These are phyloP conservation scores for Aphrophora alni DNA, from an alignment of 2,888 invertebrate species.

Conservation along the genomic window DNA sequence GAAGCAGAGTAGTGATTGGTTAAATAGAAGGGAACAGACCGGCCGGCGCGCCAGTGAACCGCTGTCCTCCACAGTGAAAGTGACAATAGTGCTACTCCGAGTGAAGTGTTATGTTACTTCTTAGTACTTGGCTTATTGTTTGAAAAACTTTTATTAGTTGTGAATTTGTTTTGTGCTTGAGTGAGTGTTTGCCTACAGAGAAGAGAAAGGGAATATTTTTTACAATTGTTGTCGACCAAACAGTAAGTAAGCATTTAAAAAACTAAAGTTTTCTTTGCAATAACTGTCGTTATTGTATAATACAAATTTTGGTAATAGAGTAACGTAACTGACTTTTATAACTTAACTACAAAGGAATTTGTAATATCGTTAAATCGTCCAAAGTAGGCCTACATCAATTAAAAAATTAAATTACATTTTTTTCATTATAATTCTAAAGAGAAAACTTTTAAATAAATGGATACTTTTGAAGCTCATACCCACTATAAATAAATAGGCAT, in stretches of 20 bases:
- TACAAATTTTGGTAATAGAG: no score
- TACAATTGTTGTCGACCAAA: background rate
- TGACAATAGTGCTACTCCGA: background rate
- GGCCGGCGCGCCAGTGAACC: conserved; percentile 18
- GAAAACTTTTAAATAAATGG: no score
- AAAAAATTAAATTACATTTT: no score
- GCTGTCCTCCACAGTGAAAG: background rate
- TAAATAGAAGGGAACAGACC: conserved; percentile 20
- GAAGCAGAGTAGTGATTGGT: conserved; percentile 25
- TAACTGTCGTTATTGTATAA: no score
- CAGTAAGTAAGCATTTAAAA: background rate
- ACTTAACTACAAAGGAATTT: no score
- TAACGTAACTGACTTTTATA: no score
- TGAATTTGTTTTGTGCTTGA: background rate
- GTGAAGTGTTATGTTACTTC: background rate
- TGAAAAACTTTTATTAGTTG: background rate
- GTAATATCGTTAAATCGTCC: no score
- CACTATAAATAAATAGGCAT: no score
- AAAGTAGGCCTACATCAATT: no score
- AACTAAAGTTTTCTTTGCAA: no score
- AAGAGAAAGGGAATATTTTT: background rate
- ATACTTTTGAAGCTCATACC: no score
- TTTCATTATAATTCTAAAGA: no score
- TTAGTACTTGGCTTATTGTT: background rate
- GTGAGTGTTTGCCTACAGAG: background rate